Base-by-base conservation (phyloP, 2,888 invertebrate genomes). In the Drosophila eohydei region DNA sequence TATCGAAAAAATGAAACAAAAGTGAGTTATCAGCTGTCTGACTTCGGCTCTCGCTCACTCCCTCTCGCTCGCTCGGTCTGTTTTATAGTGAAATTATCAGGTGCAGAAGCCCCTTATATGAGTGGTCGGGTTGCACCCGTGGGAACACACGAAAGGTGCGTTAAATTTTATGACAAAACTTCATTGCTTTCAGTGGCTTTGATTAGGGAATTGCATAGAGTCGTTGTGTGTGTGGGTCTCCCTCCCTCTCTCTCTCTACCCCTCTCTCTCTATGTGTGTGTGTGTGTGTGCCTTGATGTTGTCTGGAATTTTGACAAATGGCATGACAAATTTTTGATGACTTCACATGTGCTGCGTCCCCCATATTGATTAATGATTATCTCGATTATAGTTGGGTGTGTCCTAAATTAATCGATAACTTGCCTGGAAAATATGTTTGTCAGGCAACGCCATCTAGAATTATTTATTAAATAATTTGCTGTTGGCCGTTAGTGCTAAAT, bases 1-100 rank as follows among this genome's bases (percentile, higher is more conserved):
- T 87, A 91, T 91, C 83, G 90, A 91, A 88, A 88, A 88, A 91
- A 90, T 89, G 91, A 91, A 90, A 90, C 91, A 91, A 91, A 91
- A 91, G 90, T 91, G 91, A 91, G 90, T 91, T 91, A 91, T 91
- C 85, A 87, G 90, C 87, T 83, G 78, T 75, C 61, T 65, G 68
- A 38, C 43, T 16, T 16, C 51, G 6, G 2, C 54, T 38, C 41
- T 16, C 44, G 2, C 32, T 52, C 54, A 26, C 52, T 48, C 63
- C 12, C 65, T 11, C 6, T 11, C 21, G 67, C 48, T 46, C 63
- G 59, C 16, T 57, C 48, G 50, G 59, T 41, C 55, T 66, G 38
- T 11, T 59, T 67, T 55, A 55, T 51, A 64, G 80, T 80, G 59
- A 80, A 83, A 88, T 75, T 74, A 82, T 73, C 80, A 83, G 84